These are phyloP conservation scores for Pyrgilauda ruficollis DNA, from an alignment of 2,113 vertebrate genomes.

Conservation along the genomic window DNA sequence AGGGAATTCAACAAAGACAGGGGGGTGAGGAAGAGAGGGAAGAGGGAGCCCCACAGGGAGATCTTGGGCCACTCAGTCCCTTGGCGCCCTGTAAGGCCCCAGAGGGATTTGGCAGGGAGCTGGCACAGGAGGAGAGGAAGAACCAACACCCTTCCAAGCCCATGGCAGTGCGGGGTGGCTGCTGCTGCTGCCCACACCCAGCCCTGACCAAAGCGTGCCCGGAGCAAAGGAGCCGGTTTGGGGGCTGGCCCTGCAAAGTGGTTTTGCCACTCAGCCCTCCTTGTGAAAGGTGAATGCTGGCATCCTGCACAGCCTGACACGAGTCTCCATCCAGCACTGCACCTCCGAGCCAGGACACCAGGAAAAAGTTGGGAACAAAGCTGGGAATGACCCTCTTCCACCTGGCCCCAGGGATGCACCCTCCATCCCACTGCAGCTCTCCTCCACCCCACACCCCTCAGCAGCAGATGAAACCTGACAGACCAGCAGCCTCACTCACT, in stretches of 20 bases:
- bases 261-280: not conserved
- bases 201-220: not conserved
- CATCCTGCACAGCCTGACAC: not conserved
- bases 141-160: not conserved
- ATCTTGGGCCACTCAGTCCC: not conserved
- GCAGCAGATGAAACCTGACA: not conserved
- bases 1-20: not conserved
- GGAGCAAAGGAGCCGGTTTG: not conserved
- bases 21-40: not conserved
- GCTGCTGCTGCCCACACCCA: not conserved
- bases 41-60: not conserved
- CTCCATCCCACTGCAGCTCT: not conserved
- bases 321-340: rapidly evolving
- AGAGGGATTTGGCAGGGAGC: not conserved
- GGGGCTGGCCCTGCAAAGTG: not conserved
- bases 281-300: not conserved
- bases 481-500: not conserved
- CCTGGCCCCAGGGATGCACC: not conserved
- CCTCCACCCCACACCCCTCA: not conserved
- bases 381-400: not conserved
- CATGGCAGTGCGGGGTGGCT: not conserved
- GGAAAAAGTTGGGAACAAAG: not conserved
- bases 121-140: not conserved
- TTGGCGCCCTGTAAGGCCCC: not conserved
- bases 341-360: rapidly evolving